phyloP scores from a whole-genome alignment of 2,888 invertebrate genomes.

The Nephrotoma appendiculata region DNA sequence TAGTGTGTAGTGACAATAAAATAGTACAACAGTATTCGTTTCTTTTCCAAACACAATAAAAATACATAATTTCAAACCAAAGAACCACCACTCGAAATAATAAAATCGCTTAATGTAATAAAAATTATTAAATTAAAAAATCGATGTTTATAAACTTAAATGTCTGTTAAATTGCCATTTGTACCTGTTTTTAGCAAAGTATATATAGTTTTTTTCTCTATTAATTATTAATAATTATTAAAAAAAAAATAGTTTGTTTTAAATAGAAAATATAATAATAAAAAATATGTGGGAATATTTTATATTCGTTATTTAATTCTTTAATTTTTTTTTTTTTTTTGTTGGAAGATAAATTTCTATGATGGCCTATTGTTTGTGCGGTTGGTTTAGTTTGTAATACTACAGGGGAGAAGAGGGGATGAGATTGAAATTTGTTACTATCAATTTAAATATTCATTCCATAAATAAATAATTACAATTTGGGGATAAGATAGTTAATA shows the following conservation, averaged over 20 bases:
- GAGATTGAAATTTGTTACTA: neutral
- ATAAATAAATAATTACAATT: neutral
- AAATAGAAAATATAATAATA: neutral
- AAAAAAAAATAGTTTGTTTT: neutral
- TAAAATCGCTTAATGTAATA: neutral
- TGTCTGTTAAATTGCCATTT: slow-evolving; percentile 12
- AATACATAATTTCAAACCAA: neutral
- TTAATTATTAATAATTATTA: neutral
- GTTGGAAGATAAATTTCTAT: neutral
- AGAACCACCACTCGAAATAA: neutral
- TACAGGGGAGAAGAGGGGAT: neutral
- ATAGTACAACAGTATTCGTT: neutral
- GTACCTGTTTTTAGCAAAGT: slow-evolving; percentile 11
- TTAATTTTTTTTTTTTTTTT: neutral
- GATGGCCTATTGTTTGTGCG: neutral
- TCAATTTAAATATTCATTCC: neutral
- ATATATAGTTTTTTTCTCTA: neutral
- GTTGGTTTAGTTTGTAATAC: neutral
- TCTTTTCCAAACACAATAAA: neutral
- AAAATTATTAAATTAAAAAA: neutral
- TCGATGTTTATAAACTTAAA: slow-evolving; percentile 4
- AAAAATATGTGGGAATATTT: neutral
- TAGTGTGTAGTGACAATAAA: neutral
- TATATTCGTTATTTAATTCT: neutral
- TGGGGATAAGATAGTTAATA: neutral